These are phyloP conservation scores for Hafferia zeledoni DNA, from an alignment of 2,797 vertebrate genomes.

Conservation along the genomic window DNA sequence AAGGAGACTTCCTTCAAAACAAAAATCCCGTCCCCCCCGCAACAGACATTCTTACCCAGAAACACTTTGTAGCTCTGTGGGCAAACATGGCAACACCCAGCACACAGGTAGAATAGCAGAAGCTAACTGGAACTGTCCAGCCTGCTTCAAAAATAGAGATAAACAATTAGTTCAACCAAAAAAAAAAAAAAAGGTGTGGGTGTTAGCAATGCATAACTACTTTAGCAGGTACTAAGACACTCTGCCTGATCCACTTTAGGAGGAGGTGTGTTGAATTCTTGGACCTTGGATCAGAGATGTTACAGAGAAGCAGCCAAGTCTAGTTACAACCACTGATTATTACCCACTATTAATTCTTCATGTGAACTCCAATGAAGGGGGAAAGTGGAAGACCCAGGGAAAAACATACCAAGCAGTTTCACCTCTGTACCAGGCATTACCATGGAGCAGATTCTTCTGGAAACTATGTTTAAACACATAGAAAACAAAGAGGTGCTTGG, in stretches of 20 bases:
- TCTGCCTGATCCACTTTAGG: not conserved
- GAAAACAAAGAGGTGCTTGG: not conserved
- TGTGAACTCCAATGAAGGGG: not conserved
- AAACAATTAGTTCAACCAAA: not conserved
- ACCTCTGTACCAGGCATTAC: not conserved
- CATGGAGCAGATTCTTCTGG: not conserved
- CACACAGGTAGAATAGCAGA: not conserved
- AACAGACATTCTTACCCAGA: not conserved
- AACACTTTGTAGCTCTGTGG: not conserved
- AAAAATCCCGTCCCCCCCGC: not conserved
- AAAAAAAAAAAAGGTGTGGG: not conserved
- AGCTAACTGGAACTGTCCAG: not conserved
- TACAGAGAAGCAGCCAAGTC: not conserved
- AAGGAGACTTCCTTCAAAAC: not conserved
- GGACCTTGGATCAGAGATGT: not conserved
- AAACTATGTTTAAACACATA: not conserved
- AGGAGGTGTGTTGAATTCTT: not conserved
- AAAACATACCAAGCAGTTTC: not conserved
- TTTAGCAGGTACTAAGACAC: not conserved
- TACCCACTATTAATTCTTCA: not conserved
- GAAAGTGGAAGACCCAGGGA: not conserved
- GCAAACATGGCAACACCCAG: not conserved
- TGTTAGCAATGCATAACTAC: not conserved
- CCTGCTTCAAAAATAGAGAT: not conserved
- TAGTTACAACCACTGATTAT: not conserved